Base-by-base conservation (phyloP, 2,113 vertebrate genomes). In the Ondatra zibethicus region DNA sequence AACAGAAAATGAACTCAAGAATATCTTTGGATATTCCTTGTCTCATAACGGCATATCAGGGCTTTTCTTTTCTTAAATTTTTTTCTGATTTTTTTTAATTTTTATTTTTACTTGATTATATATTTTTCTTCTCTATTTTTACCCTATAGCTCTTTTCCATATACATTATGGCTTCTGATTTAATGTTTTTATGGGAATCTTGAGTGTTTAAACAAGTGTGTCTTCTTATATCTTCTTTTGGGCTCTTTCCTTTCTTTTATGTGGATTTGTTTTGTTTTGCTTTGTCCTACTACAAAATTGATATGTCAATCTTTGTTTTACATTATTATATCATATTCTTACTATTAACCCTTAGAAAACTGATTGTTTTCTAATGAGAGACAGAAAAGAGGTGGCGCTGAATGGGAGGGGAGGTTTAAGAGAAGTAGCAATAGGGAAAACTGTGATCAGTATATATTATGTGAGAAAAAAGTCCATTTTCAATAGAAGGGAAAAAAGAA, bases 401-500 rank as follows among this genome's bases (percentile, higher is more conserved):
- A n/a, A 14, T 61, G 21, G 36, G 13, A 63, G n/a, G 7, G 52
- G 55, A 84, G 36, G 50, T 58, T 58, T 58, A 58, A 58, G 33
- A 55, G 12, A n/a, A 61, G 52, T 2, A 39, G 36, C 39, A n/a
- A 42, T 4, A 29, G 17, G 80, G 36, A 23, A 84, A 61, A 42
- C n/a, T 36, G 12, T 61, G 25, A 29, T 39, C 12, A 14, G 5
- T 82, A 61, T 42, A 29, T 39, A 84, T 61, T 8, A 84, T 29
- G n/a, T 27, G 25, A 84, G 5, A 84, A 84, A 58, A 82, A 84
- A 29, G 1, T 47, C 19, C 27, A 63, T 42, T 84, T 96, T 97
- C 50, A 97, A 88, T 95, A 97, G 73, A 97, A 95, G 87, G 70
- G 96, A 86, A 98, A 97, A 98, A 96, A 92, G 31, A 93, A 5